A percentile compares a stretch with the other conserved stretches of the same genome.
These are phyloP conservation scores for Oscheius onirici DNA, from an alignment of 2,888 invertebrate species.

Conservation along the genomic window DNA sequence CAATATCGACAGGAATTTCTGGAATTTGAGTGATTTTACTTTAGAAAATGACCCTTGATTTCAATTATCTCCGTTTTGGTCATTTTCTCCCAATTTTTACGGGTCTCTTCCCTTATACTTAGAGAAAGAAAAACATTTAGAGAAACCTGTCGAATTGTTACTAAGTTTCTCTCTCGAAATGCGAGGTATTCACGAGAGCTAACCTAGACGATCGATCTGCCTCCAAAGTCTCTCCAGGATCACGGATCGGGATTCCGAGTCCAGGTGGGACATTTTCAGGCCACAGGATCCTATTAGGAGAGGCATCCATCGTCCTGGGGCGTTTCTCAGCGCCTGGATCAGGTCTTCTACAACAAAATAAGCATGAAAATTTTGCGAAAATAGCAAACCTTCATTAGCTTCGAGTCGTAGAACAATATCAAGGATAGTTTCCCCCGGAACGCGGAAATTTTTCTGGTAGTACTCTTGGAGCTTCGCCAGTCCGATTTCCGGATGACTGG, in stretches of 20 bases:
- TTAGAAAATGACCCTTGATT: not conserved
- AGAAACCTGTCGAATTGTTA: no score
- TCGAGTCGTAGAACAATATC: conserved; percentile 3
- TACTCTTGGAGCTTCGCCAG: conserved; percentile 45
- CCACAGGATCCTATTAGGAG: conserved; percentile 51
- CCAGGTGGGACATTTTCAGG: conserved; percentile 48
- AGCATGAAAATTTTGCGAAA: not conserved
- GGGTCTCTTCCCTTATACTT: no score
- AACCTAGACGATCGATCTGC: conserved; percentile 36
- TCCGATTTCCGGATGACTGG: conserved; percentile 37
- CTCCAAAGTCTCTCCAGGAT: conserved; percentile 51
- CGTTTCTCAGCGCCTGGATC: conserved; percentile 10
- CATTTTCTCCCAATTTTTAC: no score
- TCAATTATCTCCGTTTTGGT: no score
- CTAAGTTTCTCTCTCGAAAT: no score
- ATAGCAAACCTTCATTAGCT: not conserved
- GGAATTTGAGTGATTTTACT: conserved; percentile 6
- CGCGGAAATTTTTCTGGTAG: conserved; percentile 40
- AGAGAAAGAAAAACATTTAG: no score
- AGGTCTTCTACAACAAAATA: conserved; percentile 14
- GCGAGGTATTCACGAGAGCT: no score
- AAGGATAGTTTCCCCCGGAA: conserved; percentile 35
- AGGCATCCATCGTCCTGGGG: conserved; percentile 49
- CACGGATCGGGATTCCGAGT: not conserved
- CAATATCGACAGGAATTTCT: conserved; percentile 40